Conservation (phyloP, 1,140 invertebrate species). For the Anastrepha ludens region DNA sequence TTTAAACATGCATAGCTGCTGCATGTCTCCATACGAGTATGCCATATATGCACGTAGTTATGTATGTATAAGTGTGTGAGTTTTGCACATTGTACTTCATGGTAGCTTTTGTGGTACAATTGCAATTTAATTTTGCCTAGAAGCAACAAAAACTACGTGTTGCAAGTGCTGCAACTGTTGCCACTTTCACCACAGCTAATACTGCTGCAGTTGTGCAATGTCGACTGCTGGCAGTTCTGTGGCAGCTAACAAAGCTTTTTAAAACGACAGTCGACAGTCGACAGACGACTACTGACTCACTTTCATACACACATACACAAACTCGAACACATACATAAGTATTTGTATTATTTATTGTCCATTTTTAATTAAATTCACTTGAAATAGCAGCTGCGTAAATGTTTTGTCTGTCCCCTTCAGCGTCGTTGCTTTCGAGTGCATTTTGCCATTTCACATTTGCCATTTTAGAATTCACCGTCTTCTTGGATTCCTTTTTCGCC, state of each 20-base stretch:
- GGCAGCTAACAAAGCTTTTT: constrained; percentile 47
- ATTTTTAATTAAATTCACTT: constrained; percentile 51
- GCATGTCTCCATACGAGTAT: too few relatives aligned
- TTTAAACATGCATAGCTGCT: background rate
- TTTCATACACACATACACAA: background rate
- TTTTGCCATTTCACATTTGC: background rate
- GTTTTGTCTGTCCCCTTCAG: background rate
- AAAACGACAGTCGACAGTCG: constrained; percentile 41
- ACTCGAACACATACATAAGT: background rate
- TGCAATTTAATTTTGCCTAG: constrained; percentile 50
- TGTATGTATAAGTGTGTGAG: background rate
- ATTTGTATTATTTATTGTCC: constrained; percentile 51
- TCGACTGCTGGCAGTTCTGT: constrained; percentile 17
- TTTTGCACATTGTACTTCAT: constrained; percentile 13
- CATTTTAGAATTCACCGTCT: background rate
- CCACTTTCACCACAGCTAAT: constrained; percentile 50
- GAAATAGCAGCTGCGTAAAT: constrained; percentile 43
- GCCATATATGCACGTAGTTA: too few relatives aligned
- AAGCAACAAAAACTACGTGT: background rate
- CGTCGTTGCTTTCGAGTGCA: background rate
- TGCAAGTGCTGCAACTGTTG: constrained; percentile 43
- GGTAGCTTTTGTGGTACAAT: constrained; percentile 40
- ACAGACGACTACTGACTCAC: background rate
- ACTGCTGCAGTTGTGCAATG: background rate
- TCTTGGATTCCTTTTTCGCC: background rate